Evolutionary conservation across 2,113 vertebrate genomes (phyloP).

Genomic region (Oreochromis aureus): DNA sequence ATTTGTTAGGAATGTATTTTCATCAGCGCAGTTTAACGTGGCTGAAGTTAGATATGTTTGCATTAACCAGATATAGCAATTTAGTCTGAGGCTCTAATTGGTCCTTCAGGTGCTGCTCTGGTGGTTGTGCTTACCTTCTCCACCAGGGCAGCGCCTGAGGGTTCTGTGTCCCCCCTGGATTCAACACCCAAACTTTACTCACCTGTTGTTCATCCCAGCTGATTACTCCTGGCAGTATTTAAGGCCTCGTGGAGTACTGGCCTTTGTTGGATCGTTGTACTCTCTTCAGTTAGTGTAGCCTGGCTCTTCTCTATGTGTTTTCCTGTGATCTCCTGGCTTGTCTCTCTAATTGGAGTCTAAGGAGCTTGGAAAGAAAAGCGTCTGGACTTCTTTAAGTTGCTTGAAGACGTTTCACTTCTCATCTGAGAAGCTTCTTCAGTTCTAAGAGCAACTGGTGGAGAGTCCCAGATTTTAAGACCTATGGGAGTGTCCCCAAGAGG

Average conservation of each 20-base stretch:
- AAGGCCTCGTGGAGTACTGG: background rate
- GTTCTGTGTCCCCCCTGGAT: background rate
- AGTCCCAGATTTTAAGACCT: background rate
- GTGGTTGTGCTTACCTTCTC: background rate
- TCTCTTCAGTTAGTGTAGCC: background rate
- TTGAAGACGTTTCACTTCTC: no score
- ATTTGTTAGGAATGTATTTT: background rate
- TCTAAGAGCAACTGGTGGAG: background rate
- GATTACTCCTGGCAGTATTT: background rate
- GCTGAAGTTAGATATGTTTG: background rate
- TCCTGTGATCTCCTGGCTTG: background rate
- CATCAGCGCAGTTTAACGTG: background rate
- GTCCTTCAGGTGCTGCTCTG: background rate
- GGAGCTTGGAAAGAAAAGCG: background rate
- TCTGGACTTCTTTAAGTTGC: background rate
- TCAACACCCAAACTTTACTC: background rate
- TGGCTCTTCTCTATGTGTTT: background rate
- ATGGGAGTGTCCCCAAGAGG: background rate
- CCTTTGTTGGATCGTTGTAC: rapidly evolving
- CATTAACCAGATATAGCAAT: background rate
- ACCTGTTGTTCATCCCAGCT: background rate
- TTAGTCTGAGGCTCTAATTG: rapidly evolving
- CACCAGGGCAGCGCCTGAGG: rapidly evolving
- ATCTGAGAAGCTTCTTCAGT: background rate
- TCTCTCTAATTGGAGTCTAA: background rate